These are phyloP conservation scores for Toxotes jaculatrix DNA, from an alignment of 2,113 vertebrate species.

Conservation along the genomic window DNA sequence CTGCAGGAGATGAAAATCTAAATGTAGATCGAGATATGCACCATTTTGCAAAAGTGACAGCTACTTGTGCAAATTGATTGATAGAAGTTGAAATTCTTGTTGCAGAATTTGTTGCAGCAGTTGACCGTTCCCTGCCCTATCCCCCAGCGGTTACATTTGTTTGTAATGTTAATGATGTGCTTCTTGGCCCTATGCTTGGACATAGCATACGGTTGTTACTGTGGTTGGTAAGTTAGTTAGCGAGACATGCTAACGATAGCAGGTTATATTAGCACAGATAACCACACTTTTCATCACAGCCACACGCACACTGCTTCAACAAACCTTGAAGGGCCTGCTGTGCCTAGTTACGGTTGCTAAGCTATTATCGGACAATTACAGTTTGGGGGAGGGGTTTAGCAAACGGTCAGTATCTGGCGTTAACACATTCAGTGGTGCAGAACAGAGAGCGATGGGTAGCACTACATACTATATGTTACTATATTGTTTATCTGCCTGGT, in stretches of 20 bases:
- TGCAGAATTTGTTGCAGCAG: too few species aligned
- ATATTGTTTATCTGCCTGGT: background rate
- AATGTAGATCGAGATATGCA: background rate
- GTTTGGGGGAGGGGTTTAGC: background rate
- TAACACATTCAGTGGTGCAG: background rate
- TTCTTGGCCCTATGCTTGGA: background rate
- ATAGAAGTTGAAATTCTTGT: background rate
- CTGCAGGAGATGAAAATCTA: slow-evolving; percentile 11
- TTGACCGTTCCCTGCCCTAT: too few species aligned
- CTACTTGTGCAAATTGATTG: slow-evolving; percentile 15
- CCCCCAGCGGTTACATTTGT: too few species aligned
- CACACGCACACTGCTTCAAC: background rate
- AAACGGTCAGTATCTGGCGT: background rate
- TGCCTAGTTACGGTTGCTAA: background rate
- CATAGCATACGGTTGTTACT: too few species aligned
- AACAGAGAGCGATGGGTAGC: background rate
- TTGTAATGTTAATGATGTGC: too few species aligned
- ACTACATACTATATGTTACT: background rate
- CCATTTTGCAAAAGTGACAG: slow-evolving; percentile 11
- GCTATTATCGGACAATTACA: background rate
- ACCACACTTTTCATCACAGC: background rate
- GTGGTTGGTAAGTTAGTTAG: background rate
- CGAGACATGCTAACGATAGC: background rate
- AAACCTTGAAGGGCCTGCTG: too few species aligned
- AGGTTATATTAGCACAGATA: background rate